A percentile compares a stretch with the other conserved stretches of the same genome.
Evolutionary conservation across 2,888 invertebrate species (phyloP).

Genomic region (Leptopilina myrica): DNA sequence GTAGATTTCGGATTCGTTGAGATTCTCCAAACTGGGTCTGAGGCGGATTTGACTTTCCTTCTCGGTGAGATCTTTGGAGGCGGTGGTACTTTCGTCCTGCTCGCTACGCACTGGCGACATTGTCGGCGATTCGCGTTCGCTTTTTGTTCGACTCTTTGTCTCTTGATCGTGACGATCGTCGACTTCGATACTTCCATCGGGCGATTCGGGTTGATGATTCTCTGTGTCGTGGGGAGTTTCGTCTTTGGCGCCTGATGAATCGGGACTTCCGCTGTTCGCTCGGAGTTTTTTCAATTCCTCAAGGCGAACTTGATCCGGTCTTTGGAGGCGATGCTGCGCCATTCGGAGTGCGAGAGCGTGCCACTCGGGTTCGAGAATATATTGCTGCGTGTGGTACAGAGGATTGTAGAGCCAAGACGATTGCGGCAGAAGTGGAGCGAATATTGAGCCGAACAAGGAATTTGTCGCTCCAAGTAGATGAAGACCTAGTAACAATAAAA

Average conservation of each 20-base stretch:
- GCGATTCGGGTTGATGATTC: slow-evolving; percentile 65
- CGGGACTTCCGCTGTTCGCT: slow-evolving; percentile 68
- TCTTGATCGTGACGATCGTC: slow-evolving; percentile 71
- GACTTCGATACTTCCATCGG: slow-evolving; percentile 74
- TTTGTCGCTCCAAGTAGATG: slow-evolving; percentile 72
- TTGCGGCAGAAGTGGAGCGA: slow-evolving; percentile 73
- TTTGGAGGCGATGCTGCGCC: slow-evolving; percentile 74
- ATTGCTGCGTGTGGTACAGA: slow-evolving; percentile 72
- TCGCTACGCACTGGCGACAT: slow-evolving; percentile 65
- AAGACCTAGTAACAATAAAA: slow-evolving; percentile 64
- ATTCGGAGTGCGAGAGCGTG: slow-evolving; percentile 72
- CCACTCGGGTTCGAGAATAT: slow-evolving; percentile 74
- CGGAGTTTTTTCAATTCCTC: slow-evolving; percentile 71
- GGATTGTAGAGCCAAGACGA: slow-evolving; percentile 75
- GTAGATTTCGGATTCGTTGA: slow-evolving; percentile 65
- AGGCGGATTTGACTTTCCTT: slow-evolving; percentile 65
- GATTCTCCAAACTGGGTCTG: slow-evolving; percentile 69
- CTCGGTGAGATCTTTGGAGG: slow-evolving; percentile 54
- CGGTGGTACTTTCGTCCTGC: slow-evolving; percentile 58
- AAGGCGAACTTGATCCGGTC: slow-evolving; percentile 69
- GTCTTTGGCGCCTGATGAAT: slow-evolving; percentile 65
- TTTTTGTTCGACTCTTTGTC: slow-evolving; percentile 64
- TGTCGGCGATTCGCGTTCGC: slow-evolving; percentile 71
- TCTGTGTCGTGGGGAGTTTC: slow-evolving; percentile 59
- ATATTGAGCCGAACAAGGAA: slow-evolving; percentile 74